Evolutionary conservation across 2,888 invertebrate species (phyloP).

Genomic region (Reticulitermes lucifugus): DNA sequence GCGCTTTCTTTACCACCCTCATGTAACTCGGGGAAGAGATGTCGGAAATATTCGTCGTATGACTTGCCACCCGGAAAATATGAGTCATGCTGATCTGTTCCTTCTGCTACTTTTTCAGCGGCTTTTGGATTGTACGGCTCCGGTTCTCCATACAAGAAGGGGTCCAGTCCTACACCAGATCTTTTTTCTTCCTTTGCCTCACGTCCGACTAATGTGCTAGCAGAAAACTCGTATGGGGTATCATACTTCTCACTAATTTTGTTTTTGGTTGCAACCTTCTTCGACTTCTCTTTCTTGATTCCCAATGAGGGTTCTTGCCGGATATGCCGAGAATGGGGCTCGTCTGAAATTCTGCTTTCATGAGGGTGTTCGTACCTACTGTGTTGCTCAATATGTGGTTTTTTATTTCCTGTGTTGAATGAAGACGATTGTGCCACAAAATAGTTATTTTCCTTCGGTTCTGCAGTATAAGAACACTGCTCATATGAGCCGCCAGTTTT

Average conservation of each 20-base stretch:
- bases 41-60: slow-evolving; percentile 64
- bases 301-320: slow-evolving; percentile 1
- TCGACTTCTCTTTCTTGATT: not conserved
- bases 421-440: slow-evolving; percentile 55
- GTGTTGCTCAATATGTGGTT: slow-evolving; percentile 10
- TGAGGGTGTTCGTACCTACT: not conserved
- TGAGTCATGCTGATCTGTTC: slow-evolving; percentile 56
- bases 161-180: slow-evolving; percentile 47
- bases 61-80: slow-evolving; percentile 49
- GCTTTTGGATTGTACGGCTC: slow-evolving; percentile 32
- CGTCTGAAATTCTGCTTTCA: not conserved
- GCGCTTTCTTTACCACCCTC: slow-evolving; percentile 31
- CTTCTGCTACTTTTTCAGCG: slow-evolving; percentile 56
- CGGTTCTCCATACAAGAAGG: slow-evolving; percentile 51
- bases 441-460: slow-evolving; percentile 64
- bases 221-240: not conserved
- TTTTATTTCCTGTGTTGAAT: slow-evolving; percentile 45
- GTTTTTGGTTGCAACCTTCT: not conserved
- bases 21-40: slow-evolving; percentile 63
- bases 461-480: slow-evolving; percentile 82
- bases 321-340: not conserved
- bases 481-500: slow-evolving; percentile 82
- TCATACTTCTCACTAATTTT: slow-evolving; percentile 4
- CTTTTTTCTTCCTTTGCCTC: not conserved
- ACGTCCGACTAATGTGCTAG: not conserved